Evolutionary conservation across 1,140 invertebrate genomes (phyloP), one percentile per base, ranked within the genome.

Genomic region (Drosophila kikkawai): DNA sequence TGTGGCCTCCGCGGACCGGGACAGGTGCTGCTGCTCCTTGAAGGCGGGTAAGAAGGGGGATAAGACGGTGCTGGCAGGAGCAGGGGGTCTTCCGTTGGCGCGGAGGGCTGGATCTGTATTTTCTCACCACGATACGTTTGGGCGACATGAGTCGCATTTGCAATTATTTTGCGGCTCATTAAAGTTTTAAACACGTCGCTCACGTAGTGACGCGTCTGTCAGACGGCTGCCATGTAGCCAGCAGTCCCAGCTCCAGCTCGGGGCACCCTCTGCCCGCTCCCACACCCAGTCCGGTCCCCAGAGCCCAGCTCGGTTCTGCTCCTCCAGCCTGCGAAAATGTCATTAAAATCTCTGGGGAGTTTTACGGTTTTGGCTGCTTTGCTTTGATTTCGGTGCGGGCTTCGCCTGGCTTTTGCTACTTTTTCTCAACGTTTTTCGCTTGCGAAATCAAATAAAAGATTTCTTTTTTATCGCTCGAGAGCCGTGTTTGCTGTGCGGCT

Each of bases 101-200:
- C 50, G 51, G 51, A 55, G 51, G 53, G 47, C 75, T 80, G 67
- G 36, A 79, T 83, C 77, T 75, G 70, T 48, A 58, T 74, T 74
- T 74, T 73, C 68, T 73, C 77, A 74, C 83, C 73, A 68, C 82
- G 77, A 75, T 84, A 84, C 78, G 82, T 82, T 88, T 78, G 81
- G 73, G 76, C 76, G 82, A 91, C 87, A 91, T 91, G 87, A 81
- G 87, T 69, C 77, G 78, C 83, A 91, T 91, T 91, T 91, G 83
- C 88, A 91, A 91, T 91, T 91, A 91, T 91, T 91, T 91, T 88
- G 88, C 76, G 88, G 88, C 88, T 92, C 91, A 92, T 92, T 92
- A 92, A 92, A 92, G 82, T 92, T 92, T 91, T 91, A 91, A 92
- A 91, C 91, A 92, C 90, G 91, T 91, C 84, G 80, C 81, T 82